Base-by-base conservation (phyloP, 1,140 invertebrate genomes). In the Ephestia elutella region DNA sequence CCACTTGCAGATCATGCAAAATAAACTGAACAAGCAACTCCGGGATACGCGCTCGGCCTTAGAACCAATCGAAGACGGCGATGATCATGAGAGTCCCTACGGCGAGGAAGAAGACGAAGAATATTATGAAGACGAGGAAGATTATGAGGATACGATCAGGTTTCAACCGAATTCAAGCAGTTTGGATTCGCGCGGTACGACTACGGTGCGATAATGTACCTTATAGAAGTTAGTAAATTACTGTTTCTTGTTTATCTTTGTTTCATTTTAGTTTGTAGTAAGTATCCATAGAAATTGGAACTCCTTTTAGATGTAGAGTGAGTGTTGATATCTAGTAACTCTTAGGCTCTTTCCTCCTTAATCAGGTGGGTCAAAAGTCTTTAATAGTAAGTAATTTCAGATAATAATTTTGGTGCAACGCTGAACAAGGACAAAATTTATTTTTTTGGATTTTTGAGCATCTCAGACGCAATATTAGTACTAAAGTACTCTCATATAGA, bases 1-100 rank as follows among this genome's bases (percentile, higher is more conserved):
- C n/a, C n/a, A n/a, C 9, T 78, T 80, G 5, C 59, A 82, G 80
- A 82, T 86, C 28, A 61, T 74, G 18, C 71, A 86, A 65, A 77
- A 76, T 32, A 80, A 80, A 60, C 57, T 81, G 2, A 63, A 70
- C 0, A 86, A 78, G 49, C 63, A 75, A 54, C 53, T 66, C n/a
- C 67, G 70, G 0, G 60, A 67, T 5, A 44, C 63, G 5, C 61
- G 58, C 15, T 50, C 28, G 64, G 13, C 54, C 62, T 7, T 65
- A 35, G 54, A 56, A 56, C 11, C 51, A 64, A 18, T 8, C 19
- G 59, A 64, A 7, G 54, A 68, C 7, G 60, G 56, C 8, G 55
- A 66, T 5, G 55, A 54, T 55, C 50, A 70, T n/a, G 61, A 71
- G 2, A 56, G 30, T 2, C 48, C 59, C 0, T 65, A 65, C 13